phyloP scores from a whole-genome alignment of 2,797 vertebrate genomes.

The Meda fulgida region DNA sequence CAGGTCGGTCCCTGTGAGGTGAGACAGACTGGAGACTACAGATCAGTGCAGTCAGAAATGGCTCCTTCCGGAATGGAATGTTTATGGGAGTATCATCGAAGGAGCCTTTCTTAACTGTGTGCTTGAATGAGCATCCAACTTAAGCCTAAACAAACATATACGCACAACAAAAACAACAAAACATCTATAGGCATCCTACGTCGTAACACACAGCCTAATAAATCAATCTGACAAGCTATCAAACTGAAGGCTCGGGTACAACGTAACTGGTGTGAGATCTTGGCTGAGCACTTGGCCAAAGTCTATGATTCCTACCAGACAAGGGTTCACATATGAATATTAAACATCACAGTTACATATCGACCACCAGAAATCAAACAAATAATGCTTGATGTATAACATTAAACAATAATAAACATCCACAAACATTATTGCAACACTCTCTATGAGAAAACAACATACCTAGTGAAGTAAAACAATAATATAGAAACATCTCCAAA shows the following conservation, averaged over 20 bases:
- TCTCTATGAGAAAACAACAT: conserved; percentile 78
- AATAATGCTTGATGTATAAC: conserved; percentile 70
- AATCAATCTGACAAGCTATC: conserved; percentile 43
- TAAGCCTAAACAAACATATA: conserved; percentile 39
- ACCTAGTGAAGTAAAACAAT: conserved; percentile 71
- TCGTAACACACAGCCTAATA: conserved; percentile 55
- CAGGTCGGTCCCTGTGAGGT: conserved; percentile 51
- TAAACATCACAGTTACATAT: conserved; percentile 70
- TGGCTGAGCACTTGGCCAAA: conserved; percentile 53
- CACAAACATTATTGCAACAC: conserved; percentile 82
- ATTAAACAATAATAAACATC: conserved; percentile 69
- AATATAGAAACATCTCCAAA: conserved; percentile 63
- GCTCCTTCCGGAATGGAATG: conserved; percentile 57
- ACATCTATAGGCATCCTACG: conserved; percentile 64
- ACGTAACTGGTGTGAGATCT: conserved; percentile 44
- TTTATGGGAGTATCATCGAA: conserved; percentile 39
- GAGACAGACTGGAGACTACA: conserved; percentile 51
- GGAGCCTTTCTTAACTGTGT: conserved; percentile 39
- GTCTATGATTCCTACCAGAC: conserved; percentile 64
- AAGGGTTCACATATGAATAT: conserved; percentile 67
- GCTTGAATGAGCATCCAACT: conserved; percentile 21
- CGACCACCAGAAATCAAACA: conserved; percentile 68
- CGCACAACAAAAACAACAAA: conserved; percentile 54
- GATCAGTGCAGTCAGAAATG: conserved; percentile 67
- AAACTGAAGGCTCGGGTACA: conserved; percentile 33